Evolutionary conservation across 2,797 vertebrate genomes (phyloP).

Genomic region (Sebastes hubbsi): DNA sequence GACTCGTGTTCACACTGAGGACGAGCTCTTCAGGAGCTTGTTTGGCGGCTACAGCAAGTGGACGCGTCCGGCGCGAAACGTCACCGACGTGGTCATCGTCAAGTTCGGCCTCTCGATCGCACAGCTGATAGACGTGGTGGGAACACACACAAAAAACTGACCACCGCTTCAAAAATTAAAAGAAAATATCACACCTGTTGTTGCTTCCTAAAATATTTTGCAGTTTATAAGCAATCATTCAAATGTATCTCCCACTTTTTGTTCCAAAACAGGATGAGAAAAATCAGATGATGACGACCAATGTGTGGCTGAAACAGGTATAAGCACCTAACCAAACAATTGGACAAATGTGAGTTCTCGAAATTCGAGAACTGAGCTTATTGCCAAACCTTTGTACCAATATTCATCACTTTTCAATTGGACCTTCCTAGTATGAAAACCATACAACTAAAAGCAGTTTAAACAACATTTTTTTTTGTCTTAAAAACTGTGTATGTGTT

Average conservation of each 20-base stretch:
- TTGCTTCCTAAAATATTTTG: neutral
- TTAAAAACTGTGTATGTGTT: neutral
- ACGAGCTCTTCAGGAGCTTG: constrained; percentile 87
- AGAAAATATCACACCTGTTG: neutral
- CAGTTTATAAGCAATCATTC: neutral
- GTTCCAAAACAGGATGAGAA: constrained; percentile 82
- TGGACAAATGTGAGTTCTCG: neutral
- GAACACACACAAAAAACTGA: constrained; percentile 21
- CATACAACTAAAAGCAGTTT: neutral
- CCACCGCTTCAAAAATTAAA: neutral
- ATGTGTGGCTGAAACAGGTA: constrained; percentile 94
- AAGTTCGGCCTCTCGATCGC: constrained; percentile 92
- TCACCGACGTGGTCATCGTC: constrained; percentile 88
- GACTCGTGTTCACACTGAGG: constrained; percentile 80
- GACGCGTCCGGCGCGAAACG: constrained; percentile 88
- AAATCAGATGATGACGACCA: constrained; percentile 92
- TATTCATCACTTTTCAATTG: neutral
- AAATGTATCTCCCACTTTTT: neutral
- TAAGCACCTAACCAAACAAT: neutral
- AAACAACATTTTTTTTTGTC: neutral
- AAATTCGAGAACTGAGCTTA: neutral
- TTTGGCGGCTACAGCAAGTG: constrained; percentile 89
- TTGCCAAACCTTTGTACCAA: neutral
- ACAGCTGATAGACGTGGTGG: constrained; percentile 92
- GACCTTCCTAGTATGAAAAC: neutral